Evolutionary conservation across 2,113 vertebrate genomes (phyloP).

Genomic region (Coreoperca whiteheadi): DNA sequence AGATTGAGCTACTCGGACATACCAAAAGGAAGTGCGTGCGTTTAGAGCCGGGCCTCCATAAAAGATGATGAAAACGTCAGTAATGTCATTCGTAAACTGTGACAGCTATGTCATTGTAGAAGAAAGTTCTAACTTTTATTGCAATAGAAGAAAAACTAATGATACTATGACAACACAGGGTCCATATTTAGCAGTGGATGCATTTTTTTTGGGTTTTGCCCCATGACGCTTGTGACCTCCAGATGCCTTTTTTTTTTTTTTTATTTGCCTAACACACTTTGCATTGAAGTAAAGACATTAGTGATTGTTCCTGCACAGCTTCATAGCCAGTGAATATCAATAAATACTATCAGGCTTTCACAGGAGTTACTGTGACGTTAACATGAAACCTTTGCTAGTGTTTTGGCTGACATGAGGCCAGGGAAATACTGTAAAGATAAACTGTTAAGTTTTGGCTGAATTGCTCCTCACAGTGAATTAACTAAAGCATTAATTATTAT

Average conservation of each 20-base stretch:
- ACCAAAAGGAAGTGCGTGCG: conserved; percentile 19
- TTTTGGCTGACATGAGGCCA: neutral
- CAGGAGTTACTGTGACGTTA: neutral
- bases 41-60: conserved; percentile 27
- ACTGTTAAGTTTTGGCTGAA: neutral
- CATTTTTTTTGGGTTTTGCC: neutral
- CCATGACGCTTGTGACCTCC: neutral
- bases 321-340: conserved; percentile 21
- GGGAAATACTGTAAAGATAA: neutral
- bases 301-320: conserved; percentile 9
- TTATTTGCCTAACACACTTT: neutral
- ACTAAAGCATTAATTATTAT: neutral
- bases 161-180: neutral
- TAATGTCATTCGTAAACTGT: conserved; percentile 32
- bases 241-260: conserved; percentile 11
- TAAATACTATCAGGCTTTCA: neutral
- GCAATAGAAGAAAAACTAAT: neutral
- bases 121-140: neutral
- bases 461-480: neutral
- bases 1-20: conserved; percentile 16
- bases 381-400: neutral
- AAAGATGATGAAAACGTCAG: conserved; percentile 51
- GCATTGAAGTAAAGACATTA: neutral
- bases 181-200: neutral
- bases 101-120: conserved; percentile 18